These are phyloP conservation scores for Volucella bombylans DNA, from an alignment of 2,888 invertebrate species.

Conservation along the genomic window DNA sequence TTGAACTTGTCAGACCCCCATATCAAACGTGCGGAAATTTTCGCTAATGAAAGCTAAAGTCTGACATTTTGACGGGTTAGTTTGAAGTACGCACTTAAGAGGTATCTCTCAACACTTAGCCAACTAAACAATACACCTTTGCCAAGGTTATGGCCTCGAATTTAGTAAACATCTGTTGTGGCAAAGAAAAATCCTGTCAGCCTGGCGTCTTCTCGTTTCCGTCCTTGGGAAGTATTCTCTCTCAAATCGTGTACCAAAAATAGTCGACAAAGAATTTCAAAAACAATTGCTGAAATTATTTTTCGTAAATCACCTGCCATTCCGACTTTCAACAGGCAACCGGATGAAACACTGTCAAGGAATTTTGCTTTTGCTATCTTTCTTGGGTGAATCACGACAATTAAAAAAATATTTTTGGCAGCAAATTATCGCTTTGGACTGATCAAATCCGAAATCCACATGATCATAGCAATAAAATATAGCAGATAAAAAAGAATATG, in stretches of 20 bases:
- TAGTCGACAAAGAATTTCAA: constrained; percentile 27
- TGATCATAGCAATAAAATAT: constrained; percentile 26
- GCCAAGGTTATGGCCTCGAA: constrained; percentile 32
- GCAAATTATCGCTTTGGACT: constrained; percentile 2
- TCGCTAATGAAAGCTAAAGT: constrained; percentile 11
- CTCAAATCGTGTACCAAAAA: constrained; percentile 35
- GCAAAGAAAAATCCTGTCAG: background rate
- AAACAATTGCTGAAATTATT: constrained; percentile 29
- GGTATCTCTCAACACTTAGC: constrained; percentile 45
- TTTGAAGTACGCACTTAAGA: constrained; percentile 37
- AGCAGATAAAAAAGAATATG: constrained; percentile 10
- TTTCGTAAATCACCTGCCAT: constrained; percentile 30
- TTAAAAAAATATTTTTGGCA: constrained; percentile 23
- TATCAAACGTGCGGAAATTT: background rate
- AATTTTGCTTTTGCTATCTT: constrained; percentile 32
- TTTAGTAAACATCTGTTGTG: constrained; percentile 34
- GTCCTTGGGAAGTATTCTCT: constrained; percentile 32
- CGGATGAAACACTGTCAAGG: constrained; percentile 32
- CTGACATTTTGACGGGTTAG: constrained; percentile 59
- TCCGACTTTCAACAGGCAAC: constrained; percentile 13
- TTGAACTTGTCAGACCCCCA: constrained; percentile 56
- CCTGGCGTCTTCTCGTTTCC: constrained; percentile 1
- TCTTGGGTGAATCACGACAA: constrained; percentile 5
- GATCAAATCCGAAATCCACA: constrained; percentile 20
- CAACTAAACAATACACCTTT: constrained; percentile 36